Conservation (phyloP, 2,888 invertebrate species). For the Geotrupes spiniger region DNA sequence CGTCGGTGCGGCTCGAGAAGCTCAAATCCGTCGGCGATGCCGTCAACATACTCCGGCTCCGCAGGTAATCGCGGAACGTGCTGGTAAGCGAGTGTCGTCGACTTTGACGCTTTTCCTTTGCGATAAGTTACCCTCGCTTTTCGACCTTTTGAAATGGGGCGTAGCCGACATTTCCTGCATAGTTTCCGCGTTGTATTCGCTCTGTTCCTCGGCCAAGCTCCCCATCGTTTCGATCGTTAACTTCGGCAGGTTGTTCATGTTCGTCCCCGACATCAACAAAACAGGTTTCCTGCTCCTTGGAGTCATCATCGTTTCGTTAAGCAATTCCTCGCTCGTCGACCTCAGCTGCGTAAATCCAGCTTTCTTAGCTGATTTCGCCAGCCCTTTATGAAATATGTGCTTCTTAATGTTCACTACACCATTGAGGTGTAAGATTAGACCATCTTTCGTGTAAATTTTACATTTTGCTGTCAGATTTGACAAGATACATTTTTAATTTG, state of each 20-base stretch:
- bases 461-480: no score
- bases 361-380: no score
- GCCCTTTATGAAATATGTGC: no score
- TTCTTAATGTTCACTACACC: no score
- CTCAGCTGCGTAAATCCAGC: no score
- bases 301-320: constrained; percentile 87
- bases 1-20: constrained; percentile 74
- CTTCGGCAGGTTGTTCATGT: constrained; percentile 50
- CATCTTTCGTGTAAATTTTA: no score
- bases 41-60: constrained; percentile 71
- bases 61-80: constrained; percentile 66
- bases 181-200: constrained; percentile 8
- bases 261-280: constrained; percentile 65
- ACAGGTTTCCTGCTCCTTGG: constrained; percentile 83
- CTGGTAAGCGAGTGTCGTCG: constrained; percentile 43
- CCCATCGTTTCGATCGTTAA: constrained; percentile 43
- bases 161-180: constrained; percentile 6
- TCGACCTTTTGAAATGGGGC: constrained; percentile 28
- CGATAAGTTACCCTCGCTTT: constrained; percentile 33
- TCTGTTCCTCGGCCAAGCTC: constrained; percentile 36
- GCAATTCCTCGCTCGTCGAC: no score
- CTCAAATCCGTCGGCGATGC: constrained; percentile 76
- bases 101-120: constrained; percentile 17
- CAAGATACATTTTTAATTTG: no score
- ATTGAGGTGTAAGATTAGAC: no score